A percentile compares a stretch with the other conserved stretches of the same genome.
Evolutionary conservation across 2,888 invertebrate genomes (phyloP).

Genomic region (Ichneumon xanthorius): DNA sequence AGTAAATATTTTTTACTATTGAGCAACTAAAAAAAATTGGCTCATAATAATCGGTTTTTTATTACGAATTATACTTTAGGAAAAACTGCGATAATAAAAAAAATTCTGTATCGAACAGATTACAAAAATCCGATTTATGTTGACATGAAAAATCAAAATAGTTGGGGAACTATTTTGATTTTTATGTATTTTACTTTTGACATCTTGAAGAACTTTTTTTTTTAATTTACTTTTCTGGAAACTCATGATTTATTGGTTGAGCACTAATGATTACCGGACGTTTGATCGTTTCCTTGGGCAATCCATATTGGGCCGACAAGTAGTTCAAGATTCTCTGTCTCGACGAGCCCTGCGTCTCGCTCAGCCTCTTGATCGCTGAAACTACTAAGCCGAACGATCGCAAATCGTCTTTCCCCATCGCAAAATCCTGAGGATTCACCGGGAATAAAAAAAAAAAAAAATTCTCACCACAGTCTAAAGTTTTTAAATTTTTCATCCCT

Average conservation of each 20-base stretch:
- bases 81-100: no score
- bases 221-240: neutral
- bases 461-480: no score
- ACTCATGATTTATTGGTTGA: neutral
- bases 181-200: neutral
- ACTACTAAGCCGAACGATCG: conserved; percentile 65
- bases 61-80: no score
- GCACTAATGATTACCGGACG: conserved; percentile 67
- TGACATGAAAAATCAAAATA: no score
- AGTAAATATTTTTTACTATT: no score
- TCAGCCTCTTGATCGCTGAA: conserved; percentile 65
- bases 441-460: conserved; percentile 3
- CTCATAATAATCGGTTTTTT: no score
- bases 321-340: conserved; percentile 65
- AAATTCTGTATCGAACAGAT: no score
- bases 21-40: no score
- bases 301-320: conserved; percentile 66
- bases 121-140: no score
- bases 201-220: neutral
- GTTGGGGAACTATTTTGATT: neutral
- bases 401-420: conserved; percentile 66
- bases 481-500: neutral
- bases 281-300: conserved; percentile 68
- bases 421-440: conserved; percentile 17
- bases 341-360: conserved; percentile 58